Conservation (phyloP, 1,140 invertebrate genomes). For the Monomorium pharaonis region DNA sequence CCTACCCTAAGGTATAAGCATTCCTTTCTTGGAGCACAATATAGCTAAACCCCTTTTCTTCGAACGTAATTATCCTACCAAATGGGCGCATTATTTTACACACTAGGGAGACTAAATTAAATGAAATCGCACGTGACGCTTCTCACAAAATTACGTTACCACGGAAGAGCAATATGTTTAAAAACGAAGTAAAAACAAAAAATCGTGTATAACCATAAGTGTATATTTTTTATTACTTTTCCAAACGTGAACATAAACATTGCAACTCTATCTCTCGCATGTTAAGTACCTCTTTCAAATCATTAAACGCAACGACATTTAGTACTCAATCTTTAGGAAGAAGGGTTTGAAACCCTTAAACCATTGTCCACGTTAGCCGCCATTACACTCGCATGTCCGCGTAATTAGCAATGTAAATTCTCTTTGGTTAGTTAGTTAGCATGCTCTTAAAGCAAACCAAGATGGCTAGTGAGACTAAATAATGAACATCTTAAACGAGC, state of each 20-base stretch:
- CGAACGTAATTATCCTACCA: slow-evolving; percentile 71
- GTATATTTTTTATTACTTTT: neutral
- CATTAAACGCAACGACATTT: slow-evolving; percentile 7
- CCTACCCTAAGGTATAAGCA: slow-evolving; percentile 30
- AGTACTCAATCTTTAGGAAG: slow-evolving; percentile 50
- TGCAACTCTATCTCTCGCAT: neutral
- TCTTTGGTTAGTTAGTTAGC: slow-evolving; percentile 82
- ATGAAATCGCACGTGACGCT: slow-evolving; percentile 40
- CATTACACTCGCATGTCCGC: slow-evolving; percentile 81
- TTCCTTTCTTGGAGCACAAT: slow-evolving; percentile 45
- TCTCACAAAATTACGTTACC: slow-evolving; percentile 47
- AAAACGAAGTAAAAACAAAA: neutral
- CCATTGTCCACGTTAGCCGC: slow-evolving; percentile 81
- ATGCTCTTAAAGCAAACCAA: slow-evolving; percentile 80
- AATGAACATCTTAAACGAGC: slow-evolving; percentile 83
- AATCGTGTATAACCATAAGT: neutral
- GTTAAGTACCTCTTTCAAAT: slow-evolving; percentile 30
- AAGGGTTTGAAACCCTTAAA: slow-evolving; percentile 75
- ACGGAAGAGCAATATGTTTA: slow-evolving; percentile 2
- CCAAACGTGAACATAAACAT: neutral
- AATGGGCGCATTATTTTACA: slow-evolving; percentile 71
- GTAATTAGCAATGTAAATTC: slow-evolving; percentile 86
- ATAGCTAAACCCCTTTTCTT: slow-evolving; percentile 66
- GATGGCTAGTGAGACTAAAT: slow-evolving; percentile 77
- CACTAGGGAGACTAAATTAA: slow-evolving; percentile 63